Evolutionary conservation across 2,113 vertebrate genomes (phyloP), one percentile per base, ranked within the genome.

Genomic region (Otocyon megalotis): DNA sequence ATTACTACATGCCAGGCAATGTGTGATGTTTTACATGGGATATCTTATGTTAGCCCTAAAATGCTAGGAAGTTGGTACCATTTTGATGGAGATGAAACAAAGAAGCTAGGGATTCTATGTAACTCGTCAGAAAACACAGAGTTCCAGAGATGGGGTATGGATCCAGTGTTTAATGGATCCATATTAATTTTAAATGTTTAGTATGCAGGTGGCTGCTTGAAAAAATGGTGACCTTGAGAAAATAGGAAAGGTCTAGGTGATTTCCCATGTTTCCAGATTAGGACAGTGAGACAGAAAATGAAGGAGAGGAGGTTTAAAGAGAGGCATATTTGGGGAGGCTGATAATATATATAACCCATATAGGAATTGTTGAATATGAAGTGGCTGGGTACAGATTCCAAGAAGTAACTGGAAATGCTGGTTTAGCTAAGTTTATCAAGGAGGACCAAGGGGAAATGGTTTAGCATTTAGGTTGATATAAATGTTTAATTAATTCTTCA

Each of bases 11-110:
- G 24, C 22, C 30, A 88, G 76, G n/a, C 0, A 72, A 58, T 62
- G 1, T 30, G 22, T n/a, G 16, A 43, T 86, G 60, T 53, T 82
- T 96, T 50, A 77, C 43, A n/a, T 32, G 37, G 12, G 10, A 4
- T 37, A 19, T 54, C 67, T 95, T 85, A 43, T 93, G 88, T 72
- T 79, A 95, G 19, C 17, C 17, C 43, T 92, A 62, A 88, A 74
- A 17, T 7, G 35, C 15, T 53, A 71, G 17, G 24, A 77, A 48
- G 28, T 10, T 81, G 53, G 6, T 22, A 56, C 60, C 37, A 72
- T 56, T 48, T 15, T 62, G 71, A 72, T 54, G n/a, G 26, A 90
- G 30, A 56, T 16, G 17, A 83, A 5, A 5, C 72, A 82, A 92
- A 74, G 63, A 87, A 43, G 8, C 2, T 67, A 48, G 3, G 4